Conservation (phyloP, 1,140 invertebrate genomes). For the Agraylea sexmaculata region DNA sequence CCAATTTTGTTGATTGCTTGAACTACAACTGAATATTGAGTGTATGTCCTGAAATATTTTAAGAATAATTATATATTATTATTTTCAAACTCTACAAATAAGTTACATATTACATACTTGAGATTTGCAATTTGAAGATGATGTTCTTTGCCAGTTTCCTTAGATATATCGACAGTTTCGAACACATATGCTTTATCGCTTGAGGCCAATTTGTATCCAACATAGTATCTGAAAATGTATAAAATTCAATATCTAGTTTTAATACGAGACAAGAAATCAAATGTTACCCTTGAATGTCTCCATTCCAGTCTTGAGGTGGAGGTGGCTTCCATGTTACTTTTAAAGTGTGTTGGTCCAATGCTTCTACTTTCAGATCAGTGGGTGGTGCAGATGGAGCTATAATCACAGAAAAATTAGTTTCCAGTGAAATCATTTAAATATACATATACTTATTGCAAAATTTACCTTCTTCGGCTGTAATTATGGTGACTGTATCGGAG, state of each 20-base stretch:
- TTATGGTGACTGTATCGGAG: constrained; percentile 84
- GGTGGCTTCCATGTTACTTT: constrained; percentile 92
- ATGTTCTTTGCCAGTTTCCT: constrained; percentile 83
- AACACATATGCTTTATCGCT: constrained; percentile 85
- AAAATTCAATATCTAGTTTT: no score
- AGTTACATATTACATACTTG: constrained; percentile 41
- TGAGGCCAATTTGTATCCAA: constrained; percentile 79
- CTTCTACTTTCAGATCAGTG: constrained; percentile 73
- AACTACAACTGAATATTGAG: constrained; percentile 87
- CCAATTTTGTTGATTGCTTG: constrained; percentile 94
- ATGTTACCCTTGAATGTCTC: constrained; percentile 66
- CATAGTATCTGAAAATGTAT: constrained; percentile 60
- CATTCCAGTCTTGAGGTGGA: constrained; percentile 80
- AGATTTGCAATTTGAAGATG: constrained; percentile 70
- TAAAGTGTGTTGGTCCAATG: constrained; percentile 83
- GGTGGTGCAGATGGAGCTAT: constrained; percentile 69
- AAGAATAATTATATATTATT: constrained; percentile 5
- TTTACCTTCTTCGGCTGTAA: constrained; percentile 81
- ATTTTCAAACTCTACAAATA: background rate
- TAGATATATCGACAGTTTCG: constrained; percentile 84
- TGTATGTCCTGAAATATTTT: constrained; percentile 60
- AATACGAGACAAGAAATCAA: background rate
- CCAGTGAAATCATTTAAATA: background rate
- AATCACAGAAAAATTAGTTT: constrained; percentile 10
- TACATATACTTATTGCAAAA: constrained; percentile 5